Evolutionary conservation across 2,113 vertebrate species (phyloP).

Genomic region (Helogale parvula): DNA sequence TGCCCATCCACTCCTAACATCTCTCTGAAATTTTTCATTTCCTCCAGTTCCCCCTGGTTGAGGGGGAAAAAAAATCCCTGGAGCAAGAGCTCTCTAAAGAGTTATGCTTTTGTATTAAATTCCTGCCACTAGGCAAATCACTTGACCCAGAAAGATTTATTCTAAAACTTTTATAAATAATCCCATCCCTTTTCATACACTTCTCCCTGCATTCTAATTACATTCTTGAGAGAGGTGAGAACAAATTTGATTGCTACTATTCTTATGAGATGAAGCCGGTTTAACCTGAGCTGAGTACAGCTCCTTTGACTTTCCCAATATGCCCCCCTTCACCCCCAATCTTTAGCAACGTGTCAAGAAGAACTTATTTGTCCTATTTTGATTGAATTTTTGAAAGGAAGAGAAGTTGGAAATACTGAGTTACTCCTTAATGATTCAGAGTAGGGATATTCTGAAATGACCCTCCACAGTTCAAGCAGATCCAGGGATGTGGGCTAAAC

Average conservation of each 20-base stretch:
- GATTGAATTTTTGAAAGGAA: conserved; percentile 61
- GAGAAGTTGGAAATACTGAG: background rate
- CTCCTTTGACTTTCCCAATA: background rate
- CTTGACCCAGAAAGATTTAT: conserved; percentile 72
- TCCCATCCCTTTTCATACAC: conserved; percentile 57
- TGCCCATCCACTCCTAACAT: conserved; percentile 56
- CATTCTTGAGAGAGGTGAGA: conserved; percentile 55
- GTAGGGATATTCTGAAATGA: background rate
- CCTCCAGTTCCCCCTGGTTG: conserved; percentile 40
- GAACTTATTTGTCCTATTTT: conserved; percentile 39
- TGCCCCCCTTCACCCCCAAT: background rate
- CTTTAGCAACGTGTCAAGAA: conserved; percentile 31
- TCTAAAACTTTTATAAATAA: conserved; percentile 76
- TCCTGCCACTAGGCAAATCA: conserved; percentile 66
- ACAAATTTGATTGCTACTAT: conserved; percentile 58
- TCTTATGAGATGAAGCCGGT: conserved; percentile 16
- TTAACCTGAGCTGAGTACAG: background rate
- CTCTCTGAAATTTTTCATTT: conserved; percentile 75
- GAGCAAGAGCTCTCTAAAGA: conserved; percentile 28
- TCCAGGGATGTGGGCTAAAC: background rate
- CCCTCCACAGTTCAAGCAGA: background rate
- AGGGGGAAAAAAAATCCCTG: background rate
- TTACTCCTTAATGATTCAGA: background rate
- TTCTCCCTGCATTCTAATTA: conserved; percentile 64
- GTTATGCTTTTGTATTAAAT: conserved; percentile 64